Evolutionary conservation across 2,888 invertebrate genomes (phyloP), one percentile per base, ranked within the genome.

Genomic region (Volucella zonaria): DNA sequence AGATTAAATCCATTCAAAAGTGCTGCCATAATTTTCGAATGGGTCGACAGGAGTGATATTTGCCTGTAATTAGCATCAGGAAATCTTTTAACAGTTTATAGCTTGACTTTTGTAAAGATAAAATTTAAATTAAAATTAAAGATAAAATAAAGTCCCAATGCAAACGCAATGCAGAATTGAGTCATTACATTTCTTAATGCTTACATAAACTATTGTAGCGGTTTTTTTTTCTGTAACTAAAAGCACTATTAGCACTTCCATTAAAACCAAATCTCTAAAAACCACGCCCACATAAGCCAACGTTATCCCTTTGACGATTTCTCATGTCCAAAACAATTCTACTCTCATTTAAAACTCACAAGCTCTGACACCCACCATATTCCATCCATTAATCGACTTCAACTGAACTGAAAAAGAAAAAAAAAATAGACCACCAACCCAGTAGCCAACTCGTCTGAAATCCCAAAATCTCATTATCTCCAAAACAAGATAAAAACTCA

Each of bases 381-480:
- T 3, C 49, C 42, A 11, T 43, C 54, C 23, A 45, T 67, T 54
- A 67, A 43, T 67, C 23, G 67, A 42, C 49, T 52, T 11, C 12
- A 31, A 31, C 31, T 6, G 6, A 31, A 6, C 0, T 31, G 31
- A 6, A 31, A 31, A 31, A 6, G 1, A n/a, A 40, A 14, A 59
- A 43, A 59, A 59, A 40, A 58, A 10, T 10, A 59, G 3, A 59
- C 1, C 40, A 18, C 9, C 1, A 56, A 10, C 4, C 3, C 45
- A 31, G 31, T 6, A 54, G 23, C 54, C 23, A 23, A 43, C 52
- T 67, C 11, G 31, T 43, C 43, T 59, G 23, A 71, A 43, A 71
- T 51, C 42, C 70, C 23, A n/a, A 59, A 52, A 70, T 70, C 31
- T 51, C 51, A 49, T 59, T 73, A 73, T 73, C 61, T 23, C 12